Percentiles rank a stretch among this genome's conserved stretches.
Evolutionary conservation across 1,140 invertebrate species (phyloP).

Genomic region (Lepidurus packardi): DNA sequence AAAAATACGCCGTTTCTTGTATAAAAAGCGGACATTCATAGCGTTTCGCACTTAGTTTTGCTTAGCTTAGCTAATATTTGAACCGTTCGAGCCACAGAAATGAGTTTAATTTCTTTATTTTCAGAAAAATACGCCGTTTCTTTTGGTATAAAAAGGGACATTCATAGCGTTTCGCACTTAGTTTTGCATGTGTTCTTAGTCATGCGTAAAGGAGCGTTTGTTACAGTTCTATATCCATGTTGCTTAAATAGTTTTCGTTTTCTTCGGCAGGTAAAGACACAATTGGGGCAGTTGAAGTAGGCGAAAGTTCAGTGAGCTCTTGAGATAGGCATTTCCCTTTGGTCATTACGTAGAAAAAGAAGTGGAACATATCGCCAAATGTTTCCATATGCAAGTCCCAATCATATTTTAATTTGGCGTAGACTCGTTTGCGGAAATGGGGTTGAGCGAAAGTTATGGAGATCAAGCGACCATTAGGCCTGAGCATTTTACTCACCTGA

Average conservation of each 20-base stretch:
- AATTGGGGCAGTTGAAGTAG: not conserved
- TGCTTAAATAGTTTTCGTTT: constrained; percentile 1
- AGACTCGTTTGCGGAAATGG: constrained; percentile 48
- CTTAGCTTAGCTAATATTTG: no score
- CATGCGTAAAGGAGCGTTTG: not conserved
- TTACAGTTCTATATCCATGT: not conserved
- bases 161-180: not conserved
- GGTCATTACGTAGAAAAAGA: constrained; percentile 46
- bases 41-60: no score
- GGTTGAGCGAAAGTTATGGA: constrained; percentile 52
- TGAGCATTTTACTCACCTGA: constrained; percentile 44
- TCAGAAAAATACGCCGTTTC: no score
- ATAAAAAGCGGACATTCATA: no score
- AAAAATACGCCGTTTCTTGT: no score
- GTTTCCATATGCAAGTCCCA: constrained; percentile 42
- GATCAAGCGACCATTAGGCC: constrained; percentile 47
- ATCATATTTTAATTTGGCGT: constrained; percentile 41
- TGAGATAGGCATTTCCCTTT: constrained; percentile 34
- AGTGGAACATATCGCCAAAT: constrained; percentile 49
- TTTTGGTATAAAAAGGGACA: no score
- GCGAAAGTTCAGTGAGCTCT: not conserved
- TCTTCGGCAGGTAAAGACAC: constrained; percentile 11
- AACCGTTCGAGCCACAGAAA: no score
- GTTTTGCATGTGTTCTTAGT: not conserved
- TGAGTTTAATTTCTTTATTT: no score